These are phyloP conservation scores for Acridotheres tristis DNA, from an alignment of 2,797 vertebrate species.

Conservation along the genomic window DNA sequence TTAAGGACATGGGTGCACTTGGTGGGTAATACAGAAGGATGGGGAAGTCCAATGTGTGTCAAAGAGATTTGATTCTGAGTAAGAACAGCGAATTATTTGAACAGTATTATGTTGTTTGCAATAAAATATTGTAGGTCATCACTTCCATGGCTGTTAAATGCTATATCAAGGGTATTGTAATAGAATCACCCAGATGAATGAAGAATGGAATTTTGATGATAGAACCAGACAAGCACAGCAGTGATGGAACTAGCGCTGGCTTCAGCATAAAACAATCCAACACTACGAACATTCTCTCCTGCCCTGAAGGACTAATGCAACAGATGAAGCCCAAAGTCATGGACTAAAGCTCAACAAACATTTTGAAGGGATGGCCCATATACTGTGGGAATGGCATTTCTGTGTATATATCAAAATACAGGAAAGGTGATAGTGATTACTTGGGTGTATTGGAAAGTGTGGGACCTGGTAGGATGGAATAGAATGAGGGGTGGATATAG, in stretches of 20 bases:
- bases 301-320: not conserved
- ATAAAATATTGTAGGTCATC: not conserved
- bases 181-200: not conserved
- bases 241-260: not conserved
- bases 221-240: not conserved
- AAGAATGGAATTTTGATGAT: not conserved
- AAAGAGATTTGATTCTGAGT: not conserved
- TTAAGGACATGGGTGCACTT: not conserved
- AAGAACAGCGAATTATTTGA: accelerated
- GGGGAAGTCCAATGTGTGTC: accelerated
- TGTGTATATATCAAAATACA: not conserved
- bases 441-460: not conserved
- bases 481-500: not conserved
- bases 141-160: not conserved
- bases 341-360: not conserved
- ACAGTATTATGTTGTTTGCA: not conserved
- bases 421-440: not conserved
- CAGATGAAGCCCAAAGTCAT: not conserved
- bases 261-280: not conserved
- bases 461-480: not conserved
- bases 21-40: not conserved
- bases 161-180: not conserved
- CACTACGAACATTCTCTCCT: not conserved
- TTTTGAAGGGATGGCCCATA: not conserved
- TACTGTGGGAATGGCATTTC: not conserved